Conservation (phyloP, 2,113 vertebrate species). For the Sclerurus mexicanus region DNA sequence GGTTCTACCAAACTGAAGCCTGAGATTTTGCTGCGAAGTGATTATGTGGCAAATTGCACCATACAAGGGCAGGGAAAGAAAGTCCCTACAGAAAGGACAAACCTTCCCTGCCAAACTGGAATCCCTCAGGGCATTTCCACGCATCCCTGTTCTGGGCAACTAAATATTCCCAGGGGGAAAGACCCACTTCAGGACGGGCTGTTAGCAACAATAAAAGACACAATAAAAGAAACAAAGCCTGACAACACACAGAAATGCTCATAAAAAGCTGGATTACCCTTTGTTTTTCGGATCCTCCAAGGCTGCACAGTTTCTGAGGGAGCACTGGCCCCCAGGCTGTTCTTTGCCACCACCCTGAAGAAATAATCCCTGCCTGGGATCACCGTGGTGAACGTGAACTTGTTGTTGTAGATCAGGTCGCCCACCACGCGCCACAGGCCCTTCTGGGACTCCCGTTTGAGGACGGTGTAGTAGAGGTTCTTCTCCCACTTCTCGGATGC, state of each 20-base stretch:
- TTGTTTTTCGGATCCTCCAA: constrained; percentile 72
- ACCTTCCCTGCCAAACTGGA: background rate
- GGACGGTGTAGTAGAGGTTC: constrained; percentile 83
- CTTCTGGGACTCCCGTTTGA: constrained; percentile 79
- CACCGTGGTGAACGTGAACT: constrained; percentile 80
- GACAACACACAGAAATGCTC: background rate
- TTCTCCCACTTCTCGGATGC: constrained; percentile 81
- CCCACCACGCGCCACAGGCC: constrained; percentile 78
- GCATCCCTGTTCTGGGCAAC: background rate
- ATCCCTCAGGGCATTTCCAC: background rate
- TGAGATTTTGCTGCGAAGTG: background rate
- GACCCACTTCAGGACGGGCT: background rate
- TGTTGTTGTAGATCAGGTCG: constrained; percentile 87
- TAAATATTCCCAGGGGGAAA: background rate
- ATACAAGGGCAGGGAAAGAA: background rate
- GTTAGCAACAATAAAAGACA: background rate
- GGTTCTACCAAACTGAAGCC: background rate
- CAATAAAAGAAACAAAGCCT: background rate
- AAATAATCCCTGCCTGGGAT: constrained; percentile 83
- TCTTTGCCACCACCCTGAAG: constrained; percentile 88
- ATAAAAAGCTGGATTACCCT: constrained; percentile 24
- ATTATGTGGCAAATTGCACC: background rate
- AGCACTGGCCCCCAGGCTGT: constrained; percentile 78
- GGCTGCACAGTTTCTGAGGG: constrained; percentile 78
- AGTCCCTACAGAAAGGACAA: background rate